Evolutionary conservation across 1,140 invertebrate species (phyloP), one percentile per base, ranked within the genome.

Genomic region (Samia ricini): DNA sequence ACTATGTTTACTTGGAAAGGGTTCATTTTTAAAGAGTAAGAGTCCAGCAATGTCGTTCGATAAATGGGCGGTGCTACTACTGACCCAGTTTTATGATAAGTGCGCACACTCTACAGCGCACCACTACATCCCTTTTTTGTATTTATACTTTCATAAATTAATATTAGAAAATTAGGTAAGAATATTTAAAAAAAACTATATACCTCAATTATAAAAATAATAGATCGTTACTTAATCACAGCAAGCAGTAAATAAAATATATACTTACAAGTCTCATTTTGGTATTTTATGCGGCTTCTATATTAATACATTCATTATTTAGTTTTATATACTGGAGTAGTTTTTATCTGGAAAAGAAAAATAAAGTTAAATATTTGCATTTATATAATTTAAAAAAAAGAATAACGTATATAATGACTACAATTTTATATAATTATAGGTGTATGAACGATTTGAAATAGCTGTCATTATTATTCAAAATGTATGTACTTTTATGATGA

Each of bases 1-100:
- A 71, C 72, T 86, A 75, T 79, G 65, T 64, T 67, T 66, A 72
- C 68, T 60, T 58, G 42, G 61, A 62, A 72, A 88, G 76, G 69
- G 81, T 79, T 79, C 77, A 81, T 79, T 85, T 82, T 76, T 55
- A 71, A 64, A 63, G 70, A 73, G 73, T 73, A 75, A 61, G 64
- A 71, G 57, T 57, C 54, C 66, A 68, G 64, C 64, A 69, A 72
- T 66, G 72, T 64, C 79, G 86, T 80, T 89, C 87, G 79, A 89
- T 89, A 89, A 88, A 89, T 77, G 81, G 87, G 87, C 85, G 87
- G 87, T 69, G 81, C 79, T 65, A 86, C 86, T 89, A 89, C 83
- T 88, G 87, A 89, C 85, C 87, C 74, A 89, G 75, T 88, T 89
- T 79, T 79, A 71, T 78, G 74, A 84, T 78, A 83, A 87, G 77